A percentile compares a stretch with the other conserved stretches of the same genome.
phyloP scores from a whole-genome alignment of 2,113 vertebrate genomes.

The Trogon surrucura region DNA sequence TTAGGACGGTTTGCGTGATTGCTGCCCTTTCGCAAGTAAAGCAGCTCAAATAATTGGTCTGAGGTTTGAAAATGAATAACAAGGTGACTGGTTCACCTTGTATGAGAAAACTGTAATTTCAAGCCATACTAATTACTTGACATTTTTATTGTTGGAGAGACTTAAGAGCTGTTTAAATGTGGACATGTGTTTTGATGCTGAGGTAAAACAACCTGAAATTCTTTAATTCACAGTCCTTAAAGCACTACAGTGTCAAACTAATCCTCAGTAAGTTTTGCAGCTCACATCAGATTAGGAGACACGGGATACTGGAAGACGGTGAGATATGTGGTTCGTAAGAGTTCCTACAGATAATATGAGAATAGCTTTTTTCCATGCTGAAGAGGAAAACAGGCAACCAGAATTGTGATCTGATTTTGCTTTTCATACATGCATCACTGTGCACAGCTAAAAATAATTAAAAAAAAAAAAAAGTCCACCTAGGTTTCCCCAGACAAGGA shows the following conservation, averaged over 20 bases:
- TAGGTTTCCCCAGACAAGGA: background rate
- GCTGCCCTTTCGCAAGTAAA: background rate
- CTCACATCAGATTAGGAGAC: background rate
- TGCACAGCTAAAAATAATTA: background rate
- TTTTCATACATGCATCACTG: background rate
- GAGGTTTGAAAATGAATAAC: background rate
- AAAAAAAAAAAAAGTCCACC: background rate
- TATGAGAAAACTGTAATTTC: background rate
- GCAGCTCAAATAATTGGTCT: background rate
- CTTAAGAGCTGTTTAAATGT: background rate
- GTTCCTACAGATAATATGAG: background rate
- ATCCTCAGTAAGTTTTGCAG: background rate
- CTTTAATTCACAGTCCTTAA: background rate
- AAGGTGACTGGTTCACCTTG: background rate
- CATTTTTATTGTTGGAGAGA: background rate
- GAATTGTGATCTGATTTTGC: background rate
- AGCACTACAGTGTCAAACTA: background rate
- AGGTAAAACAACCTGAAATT: background rate
- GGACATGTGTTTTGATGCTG: background rate
- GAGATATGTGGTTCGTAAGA: background rate
- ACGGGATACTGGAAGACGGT: background rate
- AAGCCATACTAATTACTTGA: background rate
- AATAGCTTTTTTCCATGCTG: background rate
- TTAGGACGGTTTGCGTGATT: background rate
- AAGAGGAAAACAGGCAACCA: background rate